phyloP scores from a whole-genome alignment of 2,888 invertebrate genomes.

The Isotomurus palustris region DNA sequence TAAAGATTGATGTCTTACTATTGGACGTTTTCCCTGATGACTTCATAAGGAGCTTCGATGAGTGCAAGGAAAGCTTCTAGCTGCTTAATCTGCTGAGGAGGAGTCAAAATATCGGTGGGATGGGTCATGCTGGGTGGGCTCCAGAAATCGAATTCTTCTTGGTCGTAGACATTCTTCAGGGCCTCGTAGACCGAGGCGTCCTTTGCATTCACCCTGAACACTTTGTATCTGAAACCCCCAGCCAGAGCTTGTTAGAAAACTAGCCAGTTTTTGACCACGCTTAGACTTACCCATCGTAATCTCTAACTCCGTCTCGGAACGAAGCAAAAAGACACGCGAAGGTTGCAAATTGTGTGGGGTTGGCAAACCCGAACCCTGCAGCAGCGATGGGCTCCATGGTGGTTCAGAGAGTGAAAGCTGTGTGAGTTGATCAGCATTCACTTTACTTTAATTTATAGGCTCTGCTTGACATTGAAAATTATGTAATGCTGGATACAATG shows the following conservation, averaged over 20 bases:
- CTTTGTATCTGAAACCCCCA: constrained; percentile 34
- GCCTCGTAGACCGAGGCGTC: constrained; percentile 31
- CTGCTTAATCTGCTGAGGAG: constrained; percentile 55
- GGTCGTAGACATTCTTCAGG: constrained; percentile 34
- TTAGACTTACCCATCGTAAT: constrained; percentile 39
- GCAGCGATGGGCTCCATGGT: constrained; percentile 49
- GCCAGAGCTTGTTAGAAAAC: neutral
- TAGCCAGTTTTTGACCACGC: neutral
- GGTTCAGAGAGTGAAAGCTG: no score
- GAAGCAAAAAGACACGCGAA: constrained; percentile 36
- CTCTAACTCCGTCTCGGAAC: constrained; percentile 26
- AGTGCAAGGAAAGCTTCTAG: constrained; percentile 34
- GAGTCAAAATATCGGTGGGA: constrained; percentile 67
- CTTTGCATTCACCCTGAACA: constrained; percentile 34
- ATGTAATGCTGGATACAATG: no score
- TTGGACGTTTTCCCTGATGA: constrained; percentile 35
- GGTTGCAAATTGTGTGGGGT: constrained; percentile 22
- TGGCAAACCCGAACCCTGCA: constrained; percentile 5
- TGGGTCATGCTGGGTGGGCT: constrained; percentile 56
- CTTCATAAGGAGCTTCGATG: constrained; percentile 34
- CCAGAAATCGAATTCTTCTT: constrained; percentile 59
- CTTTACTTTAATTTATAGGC: no score
- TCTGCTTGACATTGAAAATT: no score
- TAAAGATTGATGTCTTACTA: constrained; percentile 37
- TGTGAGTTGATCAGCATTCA: no score